Evolutionary conservation across 2,113 vertebrate genomes (phyloP).

Genomic region (Cheilinus undulatus): DNA sequence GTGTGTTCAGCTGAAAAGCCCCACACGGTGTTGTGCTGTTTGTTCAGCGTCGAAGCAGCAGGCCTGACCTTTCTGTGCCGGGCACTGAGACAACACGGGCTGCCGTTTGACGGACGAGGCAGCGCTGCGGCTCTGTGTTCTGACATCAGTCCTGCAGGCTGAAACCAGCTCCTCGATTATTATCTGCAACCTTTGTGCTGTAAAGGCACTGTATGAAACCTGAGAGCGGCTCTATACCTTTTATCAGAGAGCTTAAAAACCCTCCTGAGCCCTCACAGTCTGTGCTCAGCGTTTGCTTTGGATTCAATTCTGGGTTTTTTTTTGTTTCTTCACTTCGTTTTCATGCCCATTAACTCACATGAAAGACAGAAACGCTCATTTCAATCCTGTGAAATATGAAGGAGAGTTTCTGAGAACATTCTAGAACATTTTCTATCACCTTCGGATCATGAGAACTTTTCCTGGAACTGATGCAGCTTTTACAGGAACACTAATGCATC

Average conservation of each 20-base stretch:
- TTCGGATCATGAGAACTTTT: neutral
- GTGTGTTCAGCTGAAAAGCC: conserved; percentile 25
- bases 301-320: conserved; percentile 18
- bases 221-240: conserved; percentile 32
- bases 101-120: conserved; percentile 43
- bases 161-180: conserved; percentile 39
- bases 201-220: conserved; percentile 32
- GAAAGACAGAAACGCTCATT: conserved; percentile 6
- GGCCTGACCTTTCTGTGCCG: conserved; percentile 67
- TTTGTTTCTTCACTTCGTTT: conserved; percentile 18
- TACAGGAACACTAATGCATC: neutral
- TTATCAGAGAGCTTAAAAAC: conserved; percentile 13
- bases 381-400: neutral
- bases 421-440: neutral
- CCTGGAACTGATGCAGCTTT: neutral
- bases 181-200: conserved; percentile 35
- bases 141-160: conserved; percentile 51
- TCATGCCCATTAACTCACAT: conserved; percentile 22
- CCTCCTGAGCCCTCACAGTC: conserved; percentile 11
- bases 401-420: neutral
- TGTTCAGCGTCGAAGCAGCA: conserved; percentile 60
- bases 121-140: conserved; percentile 3
- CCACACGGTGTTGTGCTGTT: conserved; percentile 47
- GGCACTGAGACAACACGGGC: conserved; percentile 53
- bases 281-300: conserved; percentile 19